Base-by-base conservation (phyloP, 2,113 vertebrate genomes). In the Nettapus auritus region DNA sequence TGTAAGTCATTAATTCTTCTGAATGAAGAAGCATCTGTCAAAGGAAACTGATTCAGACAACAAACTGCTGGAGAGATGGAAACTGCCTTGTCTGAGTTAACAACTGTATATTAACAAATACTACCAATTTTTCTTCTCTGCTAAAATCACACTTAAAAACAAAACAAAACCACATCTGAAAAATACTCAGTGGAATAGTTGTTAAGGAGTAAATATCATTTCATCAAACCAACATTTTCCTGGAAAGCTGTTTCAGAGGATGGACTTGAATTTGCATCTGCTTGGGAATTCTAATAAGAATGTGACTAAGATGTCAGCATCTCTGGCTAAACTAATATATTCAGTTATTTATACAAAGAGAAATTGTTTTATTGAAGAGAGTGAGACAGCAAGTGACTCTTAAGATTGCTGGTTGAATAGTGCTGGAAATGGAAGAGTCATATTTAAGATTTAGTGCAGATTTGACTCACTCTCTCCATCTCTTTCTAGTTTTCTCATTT, bases 1-100 rank as follows among this genome's bases (percentile, higher is more conserved):
- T 36, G 96, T 97, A 94, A 96, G 95, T 96, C 1, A 36, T 82
- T 86, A 60, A 36, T 82, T 82, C 89, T 89, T 94, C 40, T 26
- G 14, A 81, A 70, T 25, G 26, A 82, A 68, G 36, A 34, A 89
- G 20, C 20, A 36, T 64, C 73, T 91, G 10, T 48, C 60, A 82
- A 26, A 64, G 23, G 88, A 74, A 73, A 78, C 36, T 8, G 11
- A 33, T 81, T 77, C 69, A 91, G 55, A 21, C 36, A 95, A 20
- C 22, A 70, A 93, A 78, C 86, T 50, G 40, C 56, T 3, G 3
- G 50, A 59, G 36, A 64, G 52, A 28, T 1, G 85, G 28, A 77
- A 74, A 48, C 40, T 66, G 75, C 25, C 8, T 88, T 66, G 64
- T 67, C 67, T 89, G n/a, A 17, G 17, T 74, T 71, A 88, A 59